Evolutionary conservation across 2,113 vertebrate species (phyloP).

Genomic region (Climacteris rufus): DNA sequence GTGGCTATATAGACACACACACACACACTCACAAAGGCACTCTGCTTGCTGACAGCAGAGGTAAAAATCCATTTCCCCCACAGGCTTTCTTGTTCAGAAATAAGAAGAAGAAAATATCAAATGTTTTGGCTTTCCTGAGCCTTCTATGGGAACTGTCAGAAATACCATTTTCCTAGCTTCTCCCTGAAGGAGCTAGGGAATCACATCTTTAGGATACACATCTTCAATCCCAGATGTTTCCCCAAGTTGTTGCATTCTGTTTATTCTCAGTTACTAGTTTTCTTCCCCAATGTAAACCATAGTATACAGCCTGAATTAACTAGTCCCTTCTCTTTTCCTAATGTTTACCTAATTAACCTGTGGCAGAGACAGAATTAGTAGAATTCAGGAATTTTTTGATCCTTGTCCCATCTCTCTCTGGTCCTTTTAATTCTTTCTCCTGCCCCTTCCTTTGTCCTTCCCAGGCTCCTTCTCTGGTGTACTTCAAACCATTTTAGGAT

Average conservation of each 20-base stretch:
- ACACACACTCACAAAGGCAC: background rate
- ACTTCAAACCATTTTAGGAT: background rate
- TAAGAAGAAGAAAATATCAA: background rate
- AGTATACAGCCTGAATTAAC: background rate
- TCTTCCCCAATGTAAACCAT: background rate
- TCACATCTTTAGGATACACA: background rate
- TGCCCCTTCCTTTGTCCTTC: background rate
- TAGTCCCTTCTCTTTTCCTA: background rate
- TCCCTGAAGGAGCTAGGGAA: background rate
- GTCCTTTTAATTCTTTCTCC: background rate
- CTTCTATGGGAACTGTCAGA: background rate
- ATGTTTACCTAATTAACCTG: background rate
- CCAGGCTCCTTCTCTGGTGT: background rate
- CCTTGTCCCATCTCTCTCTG: background rate
- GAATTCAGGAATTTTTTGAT: background rate
- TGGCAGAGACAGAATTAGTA: background rate
- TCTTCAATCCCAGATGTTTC: background rate
- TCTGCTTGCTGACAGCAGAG: background rate
- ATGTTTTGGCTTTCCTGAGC: background rate
- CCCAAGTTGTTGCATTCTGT: background rate
- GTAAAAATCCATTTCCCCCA: background rate
- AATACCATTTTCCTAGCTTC: background rate
- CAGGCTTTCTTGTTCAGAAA: background rate
- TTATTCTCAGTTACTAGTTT: background rate
- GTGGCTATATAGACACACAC: background rate